These are phyloP conservation scores for Synanthedon andrenaeformis DNA, from an alignment of 2,888 invertebrate species.

Conservation along the genomic window DNA sequence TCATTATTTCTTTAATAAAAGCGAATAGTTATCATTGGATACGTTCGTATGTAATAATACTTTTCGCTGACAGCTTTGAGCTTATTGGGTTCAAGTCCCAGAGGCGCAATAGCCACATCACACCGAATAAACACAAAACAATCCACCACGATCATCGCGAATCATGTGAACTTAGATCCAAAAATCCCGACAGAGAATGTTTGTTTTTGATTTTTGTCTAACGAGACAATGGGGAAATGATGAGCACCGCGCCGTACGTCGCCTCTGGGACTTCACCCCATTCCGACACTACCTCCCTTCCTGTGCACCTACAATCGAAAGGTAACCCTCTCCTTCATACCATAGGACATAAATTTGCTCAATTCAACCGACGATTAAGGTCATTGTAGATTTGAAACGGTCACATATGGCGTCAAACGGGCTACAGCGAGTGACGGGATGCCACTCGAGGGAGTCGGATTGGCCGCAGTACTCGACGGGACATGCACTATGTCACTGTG, in stretches of 20 bases:
- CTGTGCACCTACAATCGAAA: slow-evolving; percentile 18
- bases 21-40: too few species aligned
- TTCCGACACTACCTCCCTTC: slow-evolving; percentile 40
- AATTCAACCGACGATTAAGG: slow-evolving; percentile 20
- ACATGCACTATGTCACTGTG: slow-evolving; percentile 44
- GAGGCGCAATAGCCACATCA: slow-evolving; percentile 41
- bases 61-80: slow-evolving; percentile 25
- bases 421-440: slow-evolving; percentile 61
- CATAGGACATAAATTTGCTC: slow-evolving; percentile 32
- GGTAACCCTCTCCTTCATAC: slow-evolving; percentile 27
- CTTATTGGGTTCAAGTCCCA: slow-evolving; percentile 27
- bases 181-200: slow-evolving; percentile 60
- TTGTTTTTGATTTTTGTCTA: slow-evolving; percentile 71
- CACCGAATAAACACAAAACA: slow-evolving; percentile 30
- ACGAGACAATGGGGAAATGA: slow-evolving; percentile 72
- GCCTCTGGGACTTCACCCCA: slow-evolving; percentile 66
- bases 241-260: slow-evolving; percentile 60
- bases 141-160: slow-evolving; percentile 48
- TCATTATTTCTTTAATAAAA: too few species aligned
- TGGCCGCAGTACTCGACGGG: slow-evolving; percentile 50
- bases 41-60: background rate
- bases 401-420: slow-evolving; percentile 67
- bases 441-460: slow-evolving; percentile 60
- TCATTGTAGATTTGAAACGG: slow-evolving; percentile 27
- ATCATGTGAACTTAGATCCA: slow-evolving; percentile 56